phyloP scores from a whole-genome alignment of 2,888 invertebrate genomes.

The Apodemia zela region DNA sequence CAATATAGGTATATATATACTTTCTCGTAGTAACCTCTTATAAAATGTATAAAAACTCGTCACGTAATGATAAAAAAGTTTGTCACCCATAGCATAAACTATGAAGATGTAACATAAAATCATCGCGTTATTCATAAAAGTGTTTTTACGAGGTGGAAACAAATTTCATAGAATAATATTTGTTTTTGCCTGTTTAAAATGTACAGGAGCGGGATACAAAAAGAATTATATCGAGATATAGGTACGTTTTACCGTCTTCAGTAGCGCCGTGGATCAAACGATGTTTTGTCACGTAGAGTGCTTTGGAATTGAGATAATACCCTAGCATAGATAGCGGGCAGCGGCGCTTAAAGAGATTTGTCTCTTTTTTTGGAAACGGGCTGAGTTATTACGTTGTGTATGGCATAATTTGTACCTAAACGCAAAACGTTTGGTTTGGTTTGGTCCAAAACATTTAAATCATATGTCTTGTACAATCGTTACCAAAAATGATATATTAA shows the following conservation, averaged over 20 bases:
- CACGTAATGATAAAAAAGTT: background rate
- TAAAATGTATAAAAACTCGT: background rate
- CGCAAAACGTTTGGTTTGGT: no score
- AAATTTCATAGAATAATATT: slow-evolving; percentile 63
- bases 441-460: no score
- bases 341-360: slow-evolving; percentile 62
- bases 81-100: slow-evolving; percentile 21
- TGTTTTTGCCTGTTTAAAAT: slow-evolving; percentile 70
- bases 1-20: no score
- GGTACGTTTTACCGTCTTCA: slow-evolving; percentile 41
- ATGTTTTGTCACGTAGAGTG: slow-evolving; percentile 56
- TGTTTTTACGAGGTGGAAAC: slow-evolving; percentile 61
- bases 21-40: no score
- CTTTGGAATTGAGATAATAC: slow-evolving; percentile 59
- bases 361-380: slow-evolving; percentile 52
- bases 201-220: slow-evolving; percentile 68
- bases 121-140: slow-evolving; percentile 51
- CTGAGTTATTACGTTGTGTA: slow-evolving; percentile 54
- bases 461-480: no score
- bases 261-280: slow-evolving; percentile 65
- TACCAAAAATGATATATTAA: no score
- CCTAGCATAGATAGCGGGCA: slow-evolving; percentile 44
- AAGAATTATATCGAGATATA: slow-evolving; percentile 61
- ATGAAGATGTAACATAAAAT: slow-evolving; percentile 28
- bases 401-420: slow-evolving; percentile 25